Percentiles rank a stretch among this genome's conserved stretches.
Conservation (phyloP, 2,113 vertebrate species). For the Aramus guarauna region DNA sequence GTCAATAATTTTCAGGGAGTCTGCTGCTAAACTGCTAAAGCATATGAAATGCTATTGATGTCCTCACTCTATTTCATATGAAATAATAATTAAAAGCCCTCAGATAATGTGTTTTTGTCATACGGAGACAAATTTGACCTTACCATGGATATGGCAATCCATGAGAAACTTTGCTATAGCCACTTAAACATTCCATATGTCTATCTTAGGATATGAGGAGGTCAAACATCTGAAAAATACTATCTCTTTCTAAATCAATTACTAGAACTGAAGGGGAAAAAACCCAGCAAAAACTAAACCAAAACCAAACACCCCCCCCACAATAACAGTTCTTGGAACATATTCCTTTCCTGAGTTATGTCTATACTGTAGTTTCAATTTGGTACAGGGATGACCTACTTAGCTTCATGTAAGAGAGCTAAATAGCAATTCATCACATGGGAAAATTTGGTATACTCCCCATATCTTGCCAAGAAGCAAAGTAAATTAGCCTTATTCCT, state of each 20-base stretch:
- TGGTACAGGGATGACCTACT: not conserved
- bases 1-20: not conserved
- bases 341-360: not conserved
- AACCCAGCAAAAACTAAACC: too few relatives aligned
- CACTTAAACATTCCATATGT: not conserved
- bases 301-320: too few relatives aligned
- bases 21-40: not conserved
- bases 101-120: not conserved
- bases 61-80: not conserved
- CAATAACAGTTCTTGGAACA: not conserved
- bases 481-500: not conserved
- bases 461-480: not conserved
- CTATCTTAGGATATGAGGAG: not conserved
- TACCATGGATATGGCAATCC: not conserved
- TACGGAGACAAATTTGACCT: not conserved
- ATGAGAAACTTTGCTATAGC: not conserved
- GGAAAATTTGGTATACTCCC: not conserved
- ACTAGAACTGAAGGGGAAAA: accelerated
- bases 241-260: not conserved
- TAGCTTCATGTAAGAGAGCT: not conserved
- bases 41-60: not conserved
- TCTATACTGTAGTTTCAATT: not conserved
- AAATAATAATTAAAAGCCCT: not conserved
- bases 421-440: not conserved
- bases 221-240: not conserved